phyloP scores from a whole-genome alignment of 2,888 invertebrate species.

The Hermaeophaga mercurialis region DNA sequence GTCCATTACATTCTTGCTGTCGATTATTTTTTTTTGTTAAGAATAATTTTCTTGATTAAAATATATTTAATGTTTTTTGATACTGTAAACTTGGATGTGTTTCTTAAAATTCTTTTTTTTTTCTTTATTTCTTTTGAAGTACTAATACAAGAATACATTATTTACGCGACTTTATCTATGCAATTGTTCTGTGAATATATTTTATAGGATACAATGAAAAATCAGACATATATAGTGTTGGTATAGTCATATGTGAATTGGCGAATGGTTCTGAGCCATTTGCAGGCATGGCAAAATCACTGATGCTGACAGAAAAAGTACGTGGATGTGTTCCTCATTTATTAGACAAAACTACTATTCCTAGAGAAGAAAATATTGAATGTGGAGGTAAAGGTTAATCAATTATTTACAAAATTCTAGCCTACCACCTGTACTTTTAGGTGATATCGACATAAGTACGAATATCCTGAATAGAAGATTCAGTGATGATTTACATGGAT shows the following conservation, averaged over 20 bases:
- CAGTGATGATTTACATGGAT: conserved; percentile 76
- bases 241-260: conserved; percentile 85
- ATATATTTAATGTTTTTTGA: too few relatives aligned
- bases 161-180: too few relatives aligned
- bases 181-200: background rate
- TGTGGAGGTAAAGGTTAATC: conserved; percentile 46
- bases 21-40: too few relatives aligned
- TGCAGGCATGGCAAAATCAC: conserved; percentile 80
- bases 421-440: conserved; percentile 33
- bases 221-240: conserved; percentile 90
- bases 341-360: conserved; percentile 74
- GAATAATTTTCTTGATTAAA: too few relatives aligned
- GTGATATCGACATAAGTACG: conserved; percentile 48
- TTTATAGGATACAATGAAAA: conserved; percentile 80
- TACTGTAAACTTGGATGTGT: too few relatives aligned
- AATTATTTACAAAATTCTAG: background rate
- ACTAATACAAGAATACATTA: too few relatives aligned
- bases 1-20: too few relatives aligned
- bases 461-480: conserved; percentile 67
- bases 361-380: conserved; percentile 56
- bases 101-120: too few relatives aligned
- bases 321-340: conserved; percentile 78
- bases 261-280: conserved; percentile 91
- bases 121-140: too few relatives aligned
- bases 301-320: conserved; percentile 90